A percentile compares a stretch with the other conserved stretches of the same genome.
phyloP scores from a whole-genome alignment of 2,888 invertebrate species.

The Ophion slaviceki region DNA sequence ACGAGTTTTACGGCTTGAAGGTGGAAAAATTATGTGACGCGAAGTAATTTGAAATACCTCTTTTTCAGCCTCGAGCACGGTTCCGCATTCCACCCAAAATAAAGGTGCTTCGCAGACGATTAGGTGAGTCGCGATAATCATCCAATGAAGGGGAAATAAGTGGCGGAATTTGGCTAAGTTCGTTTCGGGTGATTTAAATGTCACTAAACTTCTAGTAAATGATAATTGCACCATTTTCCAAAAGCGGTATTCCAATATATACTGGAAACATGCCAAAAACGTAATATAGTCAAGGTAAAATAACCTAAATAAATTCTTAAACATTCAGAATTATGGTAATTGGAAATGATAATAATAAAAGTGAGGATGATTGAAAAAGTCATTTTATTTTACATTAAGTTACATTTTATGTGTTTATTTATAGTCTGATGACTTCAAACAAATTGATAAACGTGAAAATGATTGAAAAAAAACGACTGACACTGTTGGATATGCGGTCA shows the following conservation, averaged over 20 bases:
- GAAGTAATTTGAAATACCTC: not conserved
- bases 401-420: no score
- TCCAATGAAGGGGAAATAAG: not conserved
- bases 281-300: no score
- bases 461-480: no score
- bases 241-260: no score
- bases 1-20: not conserved
- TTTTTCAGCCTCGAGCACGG: constrained; percentile 53
- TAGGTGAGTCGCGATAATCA: constrained; percentile 37
- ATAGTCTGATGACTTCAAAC: not conserved
- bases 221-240: no score
- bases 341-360: not conserved
- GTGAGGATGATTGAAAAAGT: not conserved
- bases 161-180: not conserved
- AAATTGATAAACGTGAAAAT: not conserved
- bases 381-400: no score
- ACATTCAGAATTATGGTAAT: no score
- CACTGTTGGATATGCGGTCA: no score
- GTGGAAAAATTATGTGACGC: not conserved
- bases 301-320: no score
- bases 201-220: not conserved
- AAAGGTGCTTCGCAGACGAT: constrained; percentile 57
- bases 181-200: constrained; percentile 9
- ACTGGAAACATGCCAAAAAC: no score
- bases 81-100: constrained; percentile 48